Percentiles rank a stretch among this genome's conserved stretches.
Evolutionary conservation across 1,140 invertebrate species (phyloP).

Genomic region (Bombus confusus): DNA sequence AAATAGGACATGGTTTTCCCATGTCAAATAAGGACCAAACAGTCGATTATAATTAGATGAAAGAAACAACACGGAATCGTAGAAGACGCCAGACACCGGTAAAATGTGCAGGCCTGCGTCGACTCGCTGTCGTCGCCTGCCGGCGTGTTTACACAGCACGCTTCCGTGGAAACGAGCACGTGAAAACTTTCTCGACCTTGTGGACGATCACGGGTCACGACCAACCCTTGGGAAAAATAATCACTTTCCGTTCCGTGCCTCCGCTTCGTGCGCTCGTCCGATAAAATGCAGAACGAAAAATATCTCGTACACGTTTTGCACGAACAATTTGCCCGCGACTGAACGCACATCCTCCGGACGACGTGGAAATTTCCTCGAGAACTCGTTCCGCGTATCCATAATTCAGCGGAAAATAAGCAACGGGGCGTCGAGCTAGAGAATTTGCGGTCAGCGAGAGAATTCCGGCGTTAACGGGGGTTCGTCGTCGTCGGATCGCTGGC

Average conservation of each 20-base stretch:
- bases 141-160: conserved; percentile 51
- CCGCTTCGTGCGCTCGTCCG: neutral
- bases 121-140: neutral
- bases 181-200: conserved; percentile 62
- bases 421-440: neutral
- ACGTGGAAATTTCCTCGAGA: neutral
- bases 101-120: neutral
- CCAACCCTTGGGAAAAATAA: neutral
- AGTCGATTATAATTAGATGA: conserved; percentile 58
- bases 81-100: conserved; percentile 42
- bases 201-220: neutral
- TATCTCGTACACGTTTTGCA: neutral
- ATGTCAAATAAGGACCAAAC: neutral
- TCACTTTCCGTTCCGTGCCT: neutral
- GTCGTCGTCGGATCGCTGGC: conserved; percentile 9
- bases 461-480: neutral
- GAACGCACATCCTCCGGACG: neutral
- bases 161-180: conserved; percentile 58
- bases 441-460: conserved; percentile 34
- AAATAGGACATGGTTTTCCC: neutral
- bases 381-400: conserved; percentile 11
- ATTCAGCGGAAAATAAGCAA: conserved; percentile 18
- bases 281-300: neutral
- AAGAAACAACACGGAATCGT: neutral
- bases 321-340: neutral